Evolutionary conservation across 2,888 invertebrate genomes (phyloP).

Genomic region (Trypoxylon attenuatum): DNA sequence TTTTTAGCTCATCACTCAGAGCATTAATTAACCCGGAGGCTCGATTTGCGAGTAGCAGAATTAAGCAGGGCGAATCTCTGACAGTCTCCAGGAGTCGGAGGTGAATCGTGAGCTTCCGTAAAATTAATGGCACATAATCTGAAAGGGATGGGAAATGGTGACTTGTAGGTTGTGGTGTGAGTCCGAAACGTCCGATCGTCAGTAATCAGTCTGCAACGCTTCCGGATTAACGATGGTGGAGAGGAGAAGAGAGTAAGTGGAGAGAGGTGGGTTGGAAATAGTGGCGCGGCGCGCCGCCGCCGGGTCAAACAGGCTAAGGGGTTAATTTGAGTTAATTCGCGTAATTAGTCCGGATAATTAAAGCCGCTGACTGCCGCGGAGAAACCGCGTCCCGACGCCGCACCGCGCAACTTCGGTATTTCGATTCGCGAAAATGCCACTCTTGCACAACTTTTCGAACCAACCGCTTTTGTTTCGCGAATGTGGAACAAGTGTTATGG

Average conservation of each 20-base stretch:
- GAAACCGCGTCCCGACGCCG: too few relatives aligned
- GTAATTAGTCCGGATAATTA: slow-evolving; percentile 70
- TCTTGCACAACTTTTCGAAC: slow-evolving; percentile 44
- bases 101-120: slow-evolving; percentile 8
- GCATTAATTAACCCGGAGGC: neutral
- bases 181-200: slow-evolving; percentile 46
- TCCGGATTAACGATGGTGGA: slow-evolving; percentile 45
- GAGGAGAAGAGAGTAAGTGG: neutral
- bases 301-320: slow-evolving; percentile 58
- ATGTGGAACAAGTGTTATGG: too few relatives aligned
- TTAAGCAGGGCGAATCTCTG: too few relatives aligned
- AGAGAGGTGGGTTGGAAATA: slow-evolving; percentile 22
- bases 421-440: slow-evolving; percentile 30
- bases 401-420: too few relatives aligned
- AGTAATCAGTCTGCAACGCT: slow-evolving; percentile 48
- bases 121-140: slow-evolving; percentile 51
- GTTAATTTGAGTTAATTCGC: slow-evolving; percentile 70
- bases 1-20: too few relatives aligned
- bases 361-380: too few relatives aligned
- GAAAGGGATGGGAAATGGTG: slow-evolving; percentile 48
- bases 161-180: slow-evolving; percentile 43
- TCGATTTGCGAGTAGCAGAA: too few relatives aligned
- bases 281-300: slow-evolving; percentile 28
- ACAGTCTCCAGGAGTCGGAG: neutral
- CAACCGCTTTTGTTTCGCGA: slow-evolving; percentile 23